Base-by-base conservation (phyloP, 2,888 invertebrate species). In the Stegana nigrithorax region DNA sequence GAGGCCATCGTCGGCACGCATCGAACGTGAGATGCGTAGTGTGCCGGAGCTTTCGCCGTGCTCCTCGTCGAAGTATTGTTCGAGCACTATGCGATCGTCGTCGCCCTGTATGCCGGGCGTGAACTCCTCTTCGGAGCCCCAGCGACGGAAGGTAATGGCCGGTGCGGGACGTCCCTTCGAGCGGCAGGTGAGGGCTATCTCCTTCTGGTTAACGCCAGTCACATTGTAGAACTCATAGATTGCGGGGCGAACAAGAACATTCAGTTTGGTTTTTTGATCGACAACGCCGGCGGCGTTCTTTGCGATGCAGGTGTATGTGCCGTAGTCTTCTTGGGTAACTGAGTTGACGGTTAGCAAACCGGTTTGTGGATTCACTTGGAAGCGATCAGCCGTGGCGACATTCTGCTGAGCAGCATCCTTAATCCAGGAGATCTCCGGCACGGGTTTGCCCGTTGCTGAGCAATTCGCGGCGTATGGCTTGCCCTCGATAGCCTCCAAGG, bases 161-260 rank as follows among this genome's bases (percentile, higher is more conserved):
- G 96, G 96, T 10, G 92, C 89, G 0, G 96, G 96, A 66, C 93
- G 88, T 4, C 96, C 96, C 29, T 89, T 89, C 0, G 93, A 92
- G 78, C 91, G 91, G 81, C 96, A 96, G 25, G 90, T 89, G 19
- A 95, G 86, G 73, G 88, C 89, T 0, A 90, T 90, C 73, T 91
- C 90, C 44, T 88, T 87, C 47, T 87, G 88, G 45, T 90, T 88
- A 0, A 90, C 87, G 0, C 89, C 87, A 0, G 94, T 93, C 3
- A 89, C 87, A 82, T 96, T 96, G 55, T 88, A 86, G 59, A 93
- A 88, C 78, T 94, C 93, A 80, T 90, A 91, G 78, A 96, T 91
- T 78, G 90, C 91, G 0, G 96, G 96, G 72, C 91, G 92, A 0
- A 94, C 92, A 51, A 94, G 87, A 0, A 91, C 91, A 78, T 90